Evolutionary conservation across 2,888 invertebrate species (phyloP), one percentile per base, ranked within the genome.

Genomic region (Eulithis testata): DNA sequence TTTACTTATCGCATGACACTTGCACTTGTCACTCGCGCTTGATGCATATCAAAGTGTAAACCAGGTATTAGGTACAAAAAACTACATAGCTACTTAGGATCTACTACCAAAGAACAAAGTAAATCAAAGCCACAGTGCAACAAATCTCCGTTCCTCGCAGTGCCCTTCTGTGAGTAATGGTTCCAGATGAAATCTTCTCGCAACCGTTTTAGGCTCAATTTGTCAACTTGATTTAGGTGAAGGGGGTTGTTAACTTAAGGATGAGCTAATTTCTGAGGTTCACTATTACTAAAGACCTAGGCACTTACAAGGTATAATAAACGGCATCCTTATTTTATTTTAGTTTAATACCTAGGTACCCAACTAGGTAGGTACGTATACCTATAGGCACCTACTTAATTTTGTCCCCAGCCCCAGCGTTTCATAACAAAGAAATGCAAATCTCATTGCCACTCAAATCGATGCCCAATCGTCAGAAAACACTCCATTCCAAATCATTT

Each of bases 151-250:
- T 49, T 51, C 50, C 12, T n/a, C 55, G 51, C 55, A 55, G 44
- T 27, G 51, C 36, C 36, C 31, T 6, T 31, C 40, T 50, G 57
- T 60, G 63, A 64, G 63, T 67, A 64, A 61, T 64, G 61, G 53
- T 44, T 52, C 54, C 60, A 67, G 67, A 61, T 67, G 67, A 64
- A 64, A 67, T 63, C 66, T 67, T 63, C 59, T 67, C 53, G 12
- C 11, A 52, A 54, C 64, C 60, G 56, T 68, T 68, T 52, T 43
- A 49, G 51, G 58, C 58, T 63, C 60, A 55, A 69, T 69, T 63
- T 69, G 65, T 69, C 68, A 66, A 61, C 63, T 57, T 69, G 68
- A 69, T 69, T 69, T 69, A 69, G 51, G 44, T 9, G 31, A 31
- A 31, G 31, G 14, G 12, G 60, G 36, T 31, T 53, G 43, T 37